Evolutionary conservation across 2,113 vertebrate species (phyloP), one percentile per base, ranked within the genome.

Genomic region (Lophius piscatorius): DNA sequence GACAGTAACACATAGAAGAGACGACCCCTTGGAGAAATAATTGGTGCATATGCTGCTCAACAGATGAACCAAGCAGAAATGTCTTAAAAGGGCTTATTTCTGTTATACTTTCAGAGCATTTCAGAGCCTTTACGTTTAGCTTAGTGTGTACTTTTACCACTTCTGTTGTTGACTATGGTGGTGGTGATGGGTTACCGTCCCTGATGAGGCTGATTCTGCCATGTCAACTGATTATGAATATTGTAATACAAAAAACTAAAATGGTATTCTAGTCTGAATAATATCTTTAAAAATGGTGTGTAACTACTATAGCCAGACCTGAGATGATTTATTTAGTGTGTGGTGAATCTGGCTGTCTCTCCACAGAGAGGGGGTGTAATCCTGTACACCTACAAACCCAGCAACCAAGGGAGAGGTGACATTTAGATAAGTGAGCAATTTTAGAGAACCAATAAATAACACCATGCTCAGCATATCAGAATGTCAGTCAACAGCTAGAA

Each of bases 311-410:
- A 31, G 8, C 29, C 6, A 24, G 63, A 72, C 63, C 71, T 41
- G 51, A 70, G 72, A 62, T 66, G 60, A 74, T 72, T 59, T 74
- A 73, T 79, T 81, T 79, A 84, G 75, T 75, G 29, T 86, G 85
- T 83, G 76, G 63, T 65, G 74, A 86, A 80, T 78, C 78, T 82
- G 81, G 81, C 80, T 76, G 63, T 70, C 63, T 78, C 81, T 70
- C 63, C 52, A 77, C 52, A 72, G 74, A 82, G 63, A 79, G 18
- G 8, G 12, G 9, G 49, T 33, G 36, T n/a, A 42, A 66, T 82
- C 64, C 76, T 83, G 74, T 70, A 69, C 21, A 17, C 11, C 2
- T 1, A 70, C 81, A 76, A 78, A 71, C 41, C 33, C 45, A 49
- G 40, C 47, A 52, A 56, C 31, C 39, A 29, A 0, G 28, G 47